Percentiles rank a stretch among this genome's conserved stretches.
phyloP scores from a whole-genome alignment of 2,888 invertebrate species.

The Pseudococcus viburni region DNA sequence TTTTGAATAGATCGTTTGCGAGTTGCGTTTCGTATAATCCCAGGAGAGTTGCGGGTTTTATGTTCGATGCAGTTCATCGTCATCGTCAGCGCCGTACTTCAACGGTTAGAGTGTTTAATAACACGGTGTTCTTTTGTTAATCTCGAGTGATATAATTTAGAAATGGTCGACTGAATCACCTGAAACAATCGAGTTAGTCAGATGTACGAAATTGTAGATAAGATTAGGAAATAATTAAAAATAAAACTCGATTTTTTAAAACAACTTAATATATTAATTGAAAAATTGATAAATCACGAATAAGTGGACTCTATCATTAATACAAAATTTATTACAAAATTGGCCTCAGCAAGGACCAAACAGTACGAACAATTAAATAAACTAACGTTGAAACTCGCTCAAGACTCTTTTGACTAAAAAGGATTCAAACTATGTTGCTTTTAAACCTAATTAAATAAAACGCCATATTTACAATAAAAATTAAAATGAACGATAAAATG shows the following conservation, averaged over 20 bases:
- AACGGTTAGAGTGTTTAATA: too few species aligned
- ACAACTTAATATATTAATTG: slow-evolving; percentile 22
- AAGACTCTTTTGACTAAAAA: slow-evolving; percentile 37
- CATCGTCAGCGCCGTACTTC: too few species aligned
- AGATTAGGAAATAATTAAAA: not conserved
- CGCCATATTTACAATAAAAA: slow-evolving; percentile 28
- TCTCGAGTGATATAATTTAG: too few species aligned
- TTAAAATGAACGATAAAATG: slow-evolving; percentile 41
- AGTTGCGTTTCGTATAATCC: not conserved
- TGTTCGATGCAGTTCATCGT: not conserved
- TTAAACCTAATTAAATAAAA: not conserved
- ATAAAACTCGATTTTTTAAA: not conserved
- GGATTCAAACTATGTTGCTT: not conserved
- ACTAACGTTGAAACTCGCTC: not conserved
- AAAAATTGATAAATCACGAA: slow-evolving; percentile 22
- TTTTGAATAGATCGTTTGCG: slow-evolving; percentile 1
- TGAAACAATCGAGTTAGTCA: too few species aligned
- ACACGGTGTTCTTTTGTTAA: too few species aligned
- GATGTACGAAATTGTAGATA: too few species aligned
- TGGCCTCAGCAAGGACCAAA: not conserved
- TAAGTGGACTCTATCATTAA: not conserved
- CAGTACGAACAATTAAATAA: slow-evolving; percentile 5
- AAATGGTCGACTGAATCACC: too few species aligned
- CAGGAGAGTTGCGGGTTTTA: not conserved
- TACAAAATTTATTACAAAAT: slow-evolving; percentile 54